Percentiles rank a stretch among this genome's conserved stretches.
These are phyloP conservation scores for Andrena minutula DNA, from an alignment of 2,888 invertebrate genomes.

Conservation along the genomic window DNA sequence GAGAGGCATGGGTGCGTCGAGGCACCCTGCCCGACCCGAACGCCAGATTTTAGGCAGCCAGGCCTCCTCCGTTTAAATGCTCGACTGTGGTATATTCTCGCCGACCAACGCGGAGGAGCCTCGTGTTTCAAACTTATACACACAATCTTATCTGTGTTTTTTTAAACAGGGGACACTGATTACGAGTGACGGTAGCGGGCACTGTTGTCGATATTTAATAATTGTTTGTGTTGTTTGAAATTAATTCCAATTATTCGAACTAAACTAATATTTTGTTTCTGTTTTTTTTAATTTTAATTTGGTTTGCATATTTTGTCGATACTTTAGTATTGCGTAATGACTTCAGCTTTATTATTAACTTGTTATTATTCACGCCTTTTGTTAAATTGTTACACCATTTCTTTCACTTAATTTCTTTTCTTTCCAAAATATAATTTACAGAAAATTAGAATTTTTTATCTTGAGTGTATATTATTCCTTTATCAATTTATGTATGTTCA, in stretches of 20 bases:
- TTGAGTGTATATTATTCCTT: not conserved
- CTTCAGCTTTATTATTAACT: no score
- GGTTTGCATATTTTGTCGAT: no score
- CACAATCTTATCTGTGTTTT: no score
- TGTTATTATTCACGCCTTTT: no score
- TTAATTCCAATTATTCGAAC: no score
- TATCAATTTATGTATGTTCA: not conserved
- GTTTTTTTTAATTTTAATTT: no score
- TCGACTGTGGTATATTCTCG: not conserved
- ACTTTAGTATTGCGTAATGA: no score
- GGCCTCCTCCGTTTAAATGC: not conserved
- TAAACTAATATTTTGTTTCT: no score
- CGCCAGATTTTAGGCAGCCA: conserved; percentile 52
- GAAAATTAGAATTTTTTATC: not conserved
- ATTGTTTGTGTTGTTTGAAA: no score
- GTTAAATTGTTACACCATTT: no score
- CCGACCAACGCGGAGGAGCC: not conserved
- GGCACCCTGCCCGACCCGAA: not conserved
- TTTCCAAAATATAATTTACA: not conserved
- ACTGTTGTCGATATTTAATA: not conserved
- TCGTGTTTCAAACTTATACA: not conserved
- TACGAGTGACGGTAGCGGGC: not conserved
- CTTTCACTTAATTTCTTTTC: not conserved
- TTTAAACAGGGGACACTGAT: no score
- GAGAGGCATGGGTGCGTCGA: conserved; percentile 61